A percentile compares a stretch with the other conserved stretches of the same genome.
Evolutionary conservation across 2,888 invertebrate genomes (phyloP).

Genomic region (Euproctis similis): DNA sequence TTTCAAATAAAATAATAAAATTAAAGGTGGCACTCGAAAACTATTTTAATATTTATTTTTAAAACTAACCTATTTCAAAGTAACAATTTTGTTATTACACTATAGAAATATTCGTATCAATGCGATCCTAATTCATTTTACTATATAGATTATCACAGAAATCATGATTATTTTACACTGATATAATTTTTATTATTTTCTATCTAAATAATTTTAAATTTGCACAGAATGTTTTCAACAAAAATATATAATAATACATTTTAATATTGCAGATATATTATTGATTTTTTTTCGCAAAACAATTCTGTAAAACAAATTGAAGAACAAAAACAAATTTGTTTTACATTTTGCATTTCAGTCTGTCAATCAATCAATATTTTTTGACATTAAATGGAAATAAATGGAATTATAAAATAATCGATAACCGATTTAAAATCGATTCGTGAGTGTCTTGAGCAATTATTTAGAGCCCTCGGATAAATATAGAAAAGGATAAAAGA

Average conservation of each 20-base stretch:
- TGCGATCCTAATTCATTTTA: conserved; percentile 29
- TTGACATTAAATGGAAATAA: conserved; percentile 22
- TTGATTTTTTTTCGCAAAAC: too few relatives aligned
- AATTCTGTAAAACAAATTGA: too few relatives aligned
- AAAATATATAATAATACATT: neutral
- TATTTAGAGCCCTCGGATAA: conserved; percentile 11
- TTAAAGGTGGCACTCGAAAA: conserved; percentile 23
- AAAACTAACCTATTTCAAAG: conserved; percentile 11
- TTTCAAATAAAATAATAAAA: conserved; percentile 7
- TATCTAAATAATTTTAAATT: conserved; percentile 18
- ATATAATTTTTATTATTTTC: conserved; percentile 20
- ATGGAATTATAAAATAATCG: conserved; percentile 26
- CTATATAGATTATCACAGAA: conserved; percentile 52
- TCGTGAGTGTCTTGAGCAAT: conserved; percentile 22
- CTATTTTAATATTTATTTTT: conserved; percentile 12
- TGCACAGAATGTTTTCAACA: conserved; percentile 8
- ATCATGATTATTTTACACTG: conserved; percentile 33
- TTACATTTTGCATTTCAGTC: conserved; percentile 34
- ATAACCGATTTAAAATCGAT: conserved; percentile 15
- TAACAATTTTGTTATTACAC: conserved; percentile 18
- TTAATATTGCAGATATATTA: neutral
- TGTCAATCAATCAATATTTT: conserved; percentile 19
- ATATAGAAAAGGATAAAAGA: too few relatives aligned
- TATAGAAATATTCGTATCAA: conserved; percentile 24
- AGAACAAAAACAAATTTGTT: conserved; percentile 27